These are phyloP conservation scores for Centropyge bicolor DNA, from an alignment of 2,797 vertebrate genomes.

Conservation along the genomic window DNA sequence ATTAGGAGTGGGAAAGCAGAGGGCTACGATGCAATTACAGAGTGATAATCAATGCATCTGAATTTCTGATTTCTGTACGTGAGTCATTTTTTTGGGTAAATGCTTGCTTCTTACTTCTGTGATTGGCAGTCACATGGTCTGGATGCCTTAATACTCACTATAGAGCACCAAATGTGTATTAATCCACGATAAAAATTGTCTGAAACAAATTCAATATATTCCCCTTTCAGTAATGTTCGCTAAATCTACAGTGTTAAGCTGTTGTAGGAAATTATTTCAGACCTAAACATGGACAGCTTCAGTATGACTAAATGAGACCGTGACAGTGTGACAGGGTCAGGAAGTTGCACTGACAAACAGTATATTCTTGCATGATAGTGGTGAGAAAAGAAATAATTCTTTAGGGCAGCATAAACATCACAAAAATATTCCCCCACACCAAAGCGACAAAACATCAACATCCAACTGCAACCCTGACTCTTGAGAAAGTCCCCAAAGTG, in stretches of 20 bases:
- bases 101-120: too few species aligned
- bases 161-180: background rate
- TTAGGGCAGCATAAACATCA: background rate
- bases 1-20: too few species aligned
- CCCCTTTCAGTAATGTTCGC: background rate
- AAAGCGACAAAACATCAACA: conserved; percentile 25
- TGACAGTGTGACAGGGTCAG: background rate
- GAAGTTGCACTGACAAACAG: background rate
- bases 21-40: too few species aligned
- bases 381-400: background rate
- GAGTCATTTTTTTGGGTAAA: too few species aligned
- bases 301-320: background rate
- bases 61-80: too few species aligned
- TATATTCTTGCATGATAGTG: background rate
- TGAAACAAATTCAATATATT: background rate
- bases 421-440: background rate
- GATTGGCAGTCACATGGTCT: background rate
- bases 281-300: background rate
- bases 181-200: background rate
- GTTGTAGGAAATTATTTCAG: background rate
- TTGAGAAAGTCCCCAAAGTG: conserved; percentile 49
- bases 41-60: too few species aligned
- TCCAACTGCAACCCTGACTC: conserved; percentile 7
- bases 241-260: too few species aligned
- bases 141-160: background rate